These are phyloP conservation scores for Thysanoteuthis rhombus DNA, from an alignment of 2,888 invertebrate genomes.

Conservation along the genomic window DNA sequence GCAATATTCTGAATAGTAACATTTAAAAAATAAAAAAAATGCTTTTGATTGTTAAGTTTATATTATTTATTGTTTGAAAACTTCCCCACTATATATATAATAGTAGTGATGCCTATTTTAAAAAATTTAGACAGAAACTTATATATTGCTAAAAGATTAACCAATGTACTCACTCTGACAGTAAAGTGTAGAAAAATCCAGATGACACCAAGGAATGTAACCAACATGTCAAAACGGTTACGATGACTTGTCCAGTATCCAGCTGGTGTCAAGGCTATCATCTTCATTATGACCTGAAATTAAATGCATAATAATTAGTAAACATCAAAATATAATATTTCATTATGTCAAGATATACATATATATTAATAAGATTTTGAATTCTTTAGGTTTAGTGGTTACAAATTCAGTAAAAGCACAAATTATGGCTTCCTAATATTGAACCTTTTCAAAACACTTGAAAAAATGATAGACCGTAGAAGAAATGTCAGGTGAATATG, in stretches of 20 bases:
- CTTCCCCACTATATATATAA: background rate
- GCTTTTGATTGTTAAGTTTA: background rate
- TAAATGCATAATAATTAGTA: background rate
- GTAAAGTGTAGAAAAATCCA: constrained; percentile 96
- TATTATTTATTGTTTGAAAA: too few relatives aligned
- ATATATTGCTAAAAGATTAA: background rate
- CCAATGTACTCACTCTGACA: constrained; percentile 66
- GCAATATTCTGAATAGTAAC: background rate
- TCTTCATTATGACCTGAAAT: constrained; percentile 87
- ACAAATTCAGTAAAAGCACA: too few relatives aligned
- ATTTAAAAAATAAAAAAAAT: background rate
- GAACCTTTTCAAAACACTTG: too few relatives aligned
- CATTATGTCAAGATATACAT: background rate
- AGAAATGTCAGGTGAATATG: too few relatives aligned
- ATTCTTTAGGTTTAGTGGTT: too few relatives aligned
- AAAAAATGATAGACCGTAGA: too few relatives aligned
- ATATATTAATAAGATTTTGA: too few relatives aligned
- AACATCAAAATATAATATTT: background rate
- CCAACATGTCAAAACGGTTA: constrained; percentile 96
- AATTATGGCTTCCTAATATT: too few relatives aligned
- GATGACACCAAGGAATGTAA: constrained; percentile 93
- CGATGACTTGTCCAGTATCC: constrained; percentile 98
- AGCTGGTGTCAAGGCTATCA: constrained; percentile 95
- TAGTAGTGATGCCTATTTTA: background rate
- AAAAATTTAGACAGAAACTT: background rate